Evolutionary conservation across 2,888 invertebrate genomes (phyloP), one percentile per base, ranked within the genome.

Genomic region (Lasiommata megera): DNA sequence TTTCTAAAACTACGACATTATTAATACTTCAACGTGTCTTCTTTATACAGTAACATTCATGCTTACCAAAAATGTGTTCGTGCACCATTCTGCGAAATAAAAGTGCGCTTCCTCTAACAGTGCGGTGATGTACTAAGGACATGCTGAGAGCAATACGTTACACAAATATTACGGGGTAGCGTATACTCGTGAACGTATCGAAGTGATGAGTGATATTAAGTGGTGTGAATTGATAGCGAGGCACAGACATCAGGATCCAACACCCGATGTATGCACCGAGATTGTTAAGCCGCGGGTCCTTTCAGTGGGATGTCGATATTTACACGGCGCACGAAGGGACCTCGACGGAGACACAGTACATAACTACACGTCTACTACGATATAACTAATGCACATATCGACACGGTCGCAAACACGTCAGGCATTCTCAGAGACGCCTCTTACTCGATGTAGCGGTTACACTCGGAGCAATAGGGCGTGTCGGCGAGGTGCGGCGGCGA

Each of bases 391-490:
- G 80, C 87, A 88, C 81, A 88, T 81, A 80, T 84, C 87, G 89
- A 88, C 89, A 89, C 89, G 89, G 88, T 86, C 83, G 89, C 89
- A 89, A 88, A 88, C 84, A 85, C 84, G 84, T 80, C 80, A 82
- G 84, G 80, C 88, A 88, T 83, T 29, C 12, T 28, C 14, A 40
- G 38, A 34, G 44, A 31, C 79, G 85, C 87, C 92, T 94, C 95
- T 95, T 94, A 97, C 97, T 95, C 95, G 86, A 97, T 96, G 79
- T 95, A 93, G 85, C 95, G 93, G 89, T 95, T 96, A 92, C 97
- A 98, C 78, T 95, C 95, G 78, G 94, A 93, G 92, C 98, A 97
- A 84, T 92, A 90, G 60, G 93, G 93, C 69, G 92, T 89, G 77
- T 92, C 88, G 88, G 92, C 88, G 73, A 16, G 73, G 71, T 72